Evolutionary conservation across 1,140 invertebrate species (phyloP).

Genomic region (Muscidifurax raptorellus): DNA sequence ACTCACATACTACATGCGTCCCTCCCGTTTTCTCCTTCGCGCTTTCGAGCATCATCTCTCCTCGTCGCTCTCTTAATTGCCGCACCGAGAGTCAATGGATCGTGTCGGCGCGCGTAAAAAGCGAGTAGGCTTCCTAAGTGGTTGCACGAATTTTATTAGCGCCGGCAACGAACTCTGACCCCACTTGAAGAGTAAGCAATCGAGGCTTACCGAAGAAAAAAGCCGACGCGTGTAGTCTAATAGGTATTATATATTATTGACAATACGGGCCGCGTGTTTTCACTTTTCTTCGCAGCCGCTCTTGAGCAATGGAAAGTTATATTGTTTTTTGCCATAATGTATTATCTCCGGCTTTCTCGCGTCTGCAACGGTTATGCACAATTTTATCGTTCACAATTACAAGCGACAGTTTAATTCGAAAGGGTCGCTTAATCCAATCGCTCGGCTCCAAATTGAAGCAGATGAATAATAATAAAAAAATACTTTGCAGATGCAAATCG

Average conservation of each 20-base stretch:
- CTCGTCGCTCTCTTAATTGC: neutral
- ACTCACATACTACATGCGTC: no score
- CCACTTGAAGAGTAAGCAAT: neutral
- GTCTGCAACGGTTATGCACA: neutral
- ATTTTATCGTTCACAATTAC: neutral
- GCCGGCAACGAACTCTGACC: neutral
- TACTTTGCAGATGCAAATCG: neutral
- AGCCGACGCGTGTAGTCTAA: no score
- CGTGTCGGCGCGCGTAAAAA: neutral
- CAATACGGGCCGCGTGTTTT: no score
- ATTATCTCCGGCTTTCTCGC: neutral
- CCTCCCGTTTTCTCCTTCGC: neutral
- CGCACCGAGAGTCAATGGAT: neutral
- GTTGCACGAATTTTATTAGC: neutral
- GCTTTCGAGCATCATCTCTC: neutral
- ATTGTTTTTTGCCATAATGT: neutral
- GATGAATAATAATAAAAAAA: neutral
- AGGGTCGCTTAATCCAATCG: no score
- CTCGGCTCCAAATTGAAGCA: neutral
- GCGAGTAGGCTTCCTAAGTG: neutral
- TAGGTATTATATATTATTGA: no score
- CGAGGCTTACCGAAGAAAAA: no score
- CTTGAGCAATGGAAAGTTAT: neutral
- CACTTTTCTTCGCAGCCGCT: no score
- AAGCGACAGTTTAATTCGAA: neutral